phyloP scores from a whole-genome alignment of 1,140 invertebrate species.

The Akabosia matsudoensis region DNA sequence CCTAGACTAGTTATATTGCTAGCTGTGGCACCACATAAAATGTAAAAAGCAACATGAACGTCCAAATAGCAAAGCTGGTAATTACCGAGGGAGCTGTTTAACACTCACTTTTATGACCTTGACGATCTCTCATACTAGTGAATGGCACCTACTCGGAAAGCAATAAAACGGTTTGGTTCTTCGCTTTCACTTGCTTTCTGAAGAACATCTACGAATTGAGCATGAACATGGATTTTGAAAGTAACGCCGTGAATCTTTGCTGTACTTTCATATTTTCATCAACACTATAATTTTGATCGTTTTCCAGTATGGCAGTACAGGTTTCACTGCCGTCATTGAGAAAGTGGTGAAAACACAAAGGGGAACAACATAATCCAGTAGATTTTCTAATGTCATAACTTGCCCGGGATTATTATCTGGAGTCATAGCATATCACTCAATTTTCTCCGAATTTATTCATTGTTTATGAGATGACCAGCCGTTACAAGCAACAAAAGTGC shows the following conservation, averaged over 20 bases:
- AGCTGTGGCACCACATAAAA: neutral
- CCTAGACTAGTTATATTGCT: too few relatives aligned
- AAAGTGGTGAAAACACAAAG: neutral
- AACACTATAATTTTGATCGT: neutral
- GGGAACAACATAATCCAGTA: neutral
- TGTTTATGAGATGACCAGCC: conserved; percentile 9
- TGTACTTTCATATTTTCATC: neutral
- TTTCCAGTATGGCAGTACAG: neutral
- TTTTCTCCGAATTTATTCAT: neutral
- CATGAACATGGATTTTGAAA: neutral
- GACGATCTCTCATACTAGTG: neutral
- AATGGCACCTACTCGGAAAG: neutral
- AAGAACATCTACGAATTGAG: neutral
- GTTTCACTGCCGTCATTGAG: neutral
- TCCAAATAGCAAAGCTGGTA: neutral
- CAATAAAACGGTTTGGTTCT: neutral
- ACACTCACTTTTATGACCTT: neutral
- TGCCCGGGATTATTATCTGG: neutral
- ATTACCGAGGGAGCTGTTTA: conserved; percentile 6
- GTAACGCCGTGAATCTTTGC: too few relatives aligned
- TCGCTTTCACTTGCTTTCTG: too few relatives aligned
- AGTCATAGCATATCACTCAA: neutral
- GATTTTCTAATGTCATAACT: neutral
- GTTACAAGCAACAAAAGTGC: neutral
- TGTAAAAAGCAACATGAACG: too few relatives aligned